These are phyloP conservation scores for Chondrosia reniformis DNA, from an alignment of 37 sponge, comb jelly and placozoan species.

Conservation along the genomic window DNA sequence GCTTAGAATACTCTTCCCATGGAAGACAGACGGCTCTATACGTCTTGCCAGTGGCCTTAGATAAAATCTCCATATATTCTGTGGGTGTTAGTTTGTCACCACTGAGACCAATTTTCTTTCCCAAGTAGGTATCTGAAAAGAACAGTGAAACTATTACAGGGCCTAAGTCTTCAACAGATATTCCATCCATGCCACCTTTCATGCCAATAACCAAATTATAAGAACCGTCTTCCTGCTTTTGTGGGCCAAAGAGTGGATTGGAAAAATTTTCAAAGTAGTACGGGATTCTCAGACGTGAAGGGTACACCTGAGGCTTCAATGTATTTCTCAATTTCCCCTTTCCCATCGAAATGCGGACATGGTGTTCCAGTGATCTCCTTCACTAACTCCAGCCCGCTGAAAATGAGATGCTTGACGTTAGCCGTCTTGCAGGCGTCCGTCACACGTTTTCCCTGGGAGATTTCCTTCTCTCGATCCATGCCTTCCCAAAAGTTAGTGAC, in stretches of 20 bases:
- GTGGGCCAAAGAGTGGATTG: neutral
- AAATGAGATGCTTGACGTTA: conserved; percentile 8
- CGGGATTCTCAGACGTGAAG: conserved; percentile 27
- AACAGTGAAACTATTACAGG: conserved; percentile 62
- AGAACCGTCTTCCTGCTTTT: conserved; percentile 57
- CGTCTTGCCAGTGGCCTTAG: conserved; percentile 49
- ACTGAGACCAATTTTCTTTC: conserved; percentile 53
- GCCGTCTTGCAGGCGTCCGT: neutral
- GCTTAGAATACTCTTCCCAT: conserved; percentile 39
- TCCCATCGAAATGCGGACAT: conserved; percentile 8
- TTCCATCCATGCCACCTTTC: conserved; percentile 57
- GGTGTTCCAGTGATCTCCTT: conserved; percentile 12
- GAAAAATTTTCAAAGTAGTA: conserved; percentile 68
- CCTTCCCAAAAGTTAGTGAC: conserved; percentile 22
- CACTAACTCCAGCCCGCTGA: conserved; percentile 23
- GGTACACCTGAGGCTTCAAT: neutral
- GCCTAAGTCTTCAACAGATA: no score
- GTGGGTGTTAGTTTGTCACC: conserved; percentile 32
- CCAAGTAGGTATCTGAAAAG: conserved; percentile 40
- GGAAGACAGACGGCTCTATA: conserved; percentile 31
- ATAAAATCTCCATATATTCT: conserved; percentile 47
- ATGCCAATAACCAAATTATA: conserved; percentile 33
- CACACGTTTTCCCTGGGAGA: neutral
- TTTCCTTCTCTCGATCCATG: neutral
- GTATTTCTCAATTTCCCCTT: conserved; percentile 10